phyloP scores from a whole-genome alignment of 2,113 vertebrate species.

The Phalacrocorax brasilianus region DNA sequence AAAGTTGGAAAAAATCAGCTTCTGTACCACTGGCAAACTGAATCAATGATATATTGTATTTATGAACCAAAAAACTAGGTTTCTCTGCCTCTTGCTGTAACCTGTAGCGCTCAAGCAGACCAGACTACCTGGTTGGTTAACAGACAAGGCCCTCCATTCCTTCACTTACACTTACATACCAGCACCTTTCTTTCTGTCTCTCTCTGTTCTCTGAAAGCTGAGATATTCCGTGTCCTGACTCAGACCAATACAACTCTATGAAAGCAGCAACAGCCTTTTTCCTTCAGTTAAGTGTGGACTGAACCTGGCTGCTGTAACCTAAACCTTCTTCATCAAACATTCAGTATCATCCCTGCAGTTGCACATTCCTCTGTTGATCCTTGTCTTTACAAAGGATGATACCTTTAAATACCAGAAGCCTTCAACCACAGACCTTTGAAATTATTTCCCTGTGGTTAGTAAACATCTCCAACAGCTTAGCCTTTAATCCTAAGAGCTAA shows the following conservation, averaged over 20 bases:
- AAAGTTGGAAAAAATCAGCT: not conserved
- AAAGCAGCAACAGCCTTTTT: not conserved
- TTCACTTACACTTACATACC: not conserved
- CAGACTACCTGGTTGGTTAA: not conserved
- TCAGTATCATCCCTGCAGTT: rapidly evolving
- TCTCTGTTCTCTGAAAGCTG: not conserved
- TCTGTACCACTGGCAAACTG: not conserved
- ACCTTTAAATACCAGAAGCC: not conserved
- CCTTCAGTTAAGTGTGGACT: not conserved
- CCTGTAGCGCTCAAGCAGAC: not conserved
- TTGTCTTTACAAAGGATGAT: not conserved
- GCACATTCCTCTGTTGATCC: constrained; percentile 36
- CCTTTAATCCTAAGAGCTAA: not conserved
- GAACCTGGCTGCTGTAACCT: not conserved
- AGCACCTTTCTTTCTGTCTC: not conserved
- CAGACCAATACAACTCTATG: not conserved
- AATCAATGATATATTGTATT: not conserved
- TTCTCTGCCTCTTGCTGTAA: not conserved
- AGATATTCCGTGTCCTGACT: not conserved
- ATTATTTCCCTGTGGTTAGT: not conserved
- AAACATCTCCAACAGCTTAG: not conserved
- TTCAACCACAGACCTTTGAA: not conserved
- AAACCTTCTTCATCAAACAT: not conserved
- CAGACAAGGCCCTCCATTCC: not conserved
- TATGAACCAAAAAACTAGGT: not conserved